Percentiles rank a stretch among this genome's conserved stretches.
These are phyloP conservation scores for Cyclophora punctaria DNA, from an alignment of 2,888 invertebrate genomes.

Conservation along the genomic window DNA sequence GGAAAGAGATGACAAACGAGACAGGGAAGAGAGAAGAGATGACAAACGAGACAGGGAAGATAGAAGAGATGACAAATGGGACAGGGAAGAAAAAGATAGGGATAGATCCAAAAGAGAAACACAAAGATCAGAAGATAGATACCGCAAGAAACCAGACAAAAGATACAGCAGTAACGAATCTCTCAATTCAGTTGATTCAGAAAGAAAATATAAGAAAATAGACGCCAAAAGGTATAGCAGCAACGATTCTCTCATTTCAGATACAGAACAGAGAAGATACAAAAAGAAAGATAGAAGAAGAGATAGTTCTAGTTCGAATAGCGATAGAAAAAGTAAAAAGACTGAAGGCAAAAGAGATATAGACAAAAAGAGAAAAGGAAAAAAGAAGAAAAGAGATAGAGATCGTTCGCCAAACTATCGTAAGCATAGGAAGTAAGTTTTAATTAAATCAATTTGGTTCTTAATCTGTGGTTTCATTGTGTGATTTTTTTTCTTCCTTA, in stretches of 20 bases:
- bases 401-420: constrained; percentile 69
- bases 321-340: constrained; percentile 29
- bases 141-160: constrained; percentile 8
- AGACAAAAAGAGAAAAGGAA: constrained; percentile 75
- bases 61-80: neutral
- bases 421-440: constrained; percentile 62
- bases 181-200: constrained; percentile 11
- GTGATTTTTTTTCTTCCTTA: too few relatives aligned
- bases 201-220: constrained; percentile 10
- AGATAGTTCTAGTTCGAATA: constrained; percentile 43
- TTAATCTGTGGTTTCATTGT: too few relatives aligned
- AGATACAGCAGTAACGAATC: constrained; percentile 16
- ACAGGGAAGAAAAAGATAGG: constrained; percentile 9
- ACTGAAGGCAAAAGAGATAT: constrained; percentile 55
- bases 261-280: constrained; percentile 30
- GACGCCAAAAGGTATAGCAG: constrained; percentile 16
- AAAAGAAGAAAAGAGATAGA: constrained; percentile 70
- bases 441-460: constrained; percentile 4
- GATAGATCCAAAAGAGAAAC: constrained; percentile 17
- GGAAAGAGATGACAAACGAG: neutral
- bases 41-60: constrained; percentile 4
- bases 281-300: constrained; percentile 38
- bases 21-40: constrained; percentile 2
- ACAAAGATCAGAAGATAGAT: constrained; percentile 23
- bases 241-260: constrained; percentile 28